Base-by-base conservation (phyloP, 2,888 invertebrate species). In the Copidosoma aretas region DNA sequence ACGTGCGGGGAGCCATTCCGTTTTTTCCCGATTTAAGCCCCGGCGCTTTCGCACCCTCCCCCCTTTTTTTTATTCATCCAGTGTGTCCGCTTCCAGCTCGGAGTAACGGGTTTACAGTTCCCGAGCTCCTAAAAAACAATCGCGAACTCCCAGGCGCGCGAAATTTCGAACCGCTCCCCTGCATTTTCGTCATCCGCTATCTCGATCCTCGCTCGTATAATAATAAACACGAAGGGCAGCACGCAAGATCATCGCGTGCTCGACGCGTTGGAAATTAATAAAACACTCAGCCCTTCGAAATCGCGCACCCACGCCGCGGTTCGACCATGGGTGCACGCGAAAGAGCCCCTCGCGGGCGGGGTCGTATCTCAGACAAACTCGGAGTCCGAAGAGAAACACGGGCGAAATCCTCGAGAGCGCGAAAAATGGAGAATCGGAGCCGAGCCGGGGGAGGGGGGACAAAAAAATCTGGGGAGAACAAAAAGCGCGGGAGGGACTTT, bases 401-500 rank as follows among this genome's bases (percentile, higher is more conserved):
- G 72, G 73, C 71, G 72, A 2, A 43, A 22, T 22, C 46, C 53
- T 53, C 25, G 56, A 56, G 15, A 22, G 8, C 17, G 17, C 10
- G 19, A 5, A 22, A 22, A 17, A 2, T 51, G 54, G 41, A 39
- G 25, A 75, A 76, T 72, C 39, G 60, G n/a, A 53, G 63, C 67
- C 64, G n/a, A n/a, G n/a, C 56, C 60, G 61, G 71, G 60, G 66
- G 59, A 21, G 51, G 49, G 32, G 15, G 15, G 22, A 14, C 2
- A 25, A 17, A 22, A 14, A 10, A 22, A 4, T 10, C 56, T 22
- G 24, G 49, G 54, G 69, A 71, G 74, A 76, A 80, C 78, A n/a
- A n/a, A n/a, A n/a, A n/a, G 77, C 77, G 71, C 73, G 79, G 79
- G 78, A 79, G 75, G 77, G 64, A 80, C 78, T 79, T 79, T 80